These are phyloP conservation scores for Ophiodon elongatus DNA, from an alignment of 2,113 vertebrate genomes.

Conservation along the genomic window DNA sequence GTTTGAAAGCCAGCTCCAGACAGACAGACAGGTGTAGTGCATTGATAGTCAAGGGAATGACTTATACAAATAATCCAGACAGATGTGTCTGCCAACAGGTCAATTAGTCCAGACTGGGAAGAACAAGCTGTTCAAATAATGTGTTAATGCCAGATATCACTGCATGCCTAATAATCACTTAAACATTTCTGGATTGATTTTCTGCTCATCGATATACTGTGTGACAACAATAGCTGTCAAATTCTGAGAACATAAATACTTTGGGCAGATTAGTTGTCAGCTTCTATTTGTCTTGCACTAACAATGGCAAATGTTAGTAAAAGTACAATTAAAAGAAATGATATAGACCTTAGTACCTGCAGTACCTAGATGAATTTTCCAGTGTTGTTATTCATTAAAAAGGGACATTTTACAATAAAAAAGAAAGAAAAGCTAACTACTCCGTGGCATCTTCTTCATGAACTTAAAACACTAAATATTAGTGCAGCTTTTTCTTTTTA, in stretches of 20 bases:
- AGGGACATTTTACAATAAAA: not conserved
- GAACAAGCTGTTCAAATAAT: not conserved
- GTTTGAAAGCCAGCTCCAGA: constrained; percentile 3
- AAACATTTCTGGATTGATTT: not conserved
- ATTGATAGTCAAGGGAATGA: not conserved
- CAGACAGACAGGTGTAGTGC: constrained; percentile 14
- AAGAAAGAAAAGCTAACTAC: not conserved
- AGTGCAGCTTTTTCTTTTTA: not conserved
- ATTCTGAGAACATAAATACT: not conserved
- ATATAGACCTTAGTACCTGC: not conserved
- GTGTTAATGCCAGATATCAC: not conserved
- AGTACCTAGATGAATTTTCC: not conserved
- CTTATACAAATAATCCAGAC: constrained; percentile 18
- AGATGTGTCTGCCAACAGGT: not conserved
- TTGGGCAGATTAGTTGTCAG: not conserved
- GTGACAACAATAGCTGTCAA: not conserved
- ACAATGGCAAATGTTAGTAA: not conserved
- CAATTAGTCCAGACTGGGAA: not conserved
- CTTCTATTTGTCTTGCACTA: not conserved
- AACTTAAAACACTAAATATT: not conserved
- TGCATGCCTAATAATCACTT: not conserved
- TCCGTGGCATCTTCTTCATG: not conserved
- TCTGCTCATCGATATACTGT: not conserved
- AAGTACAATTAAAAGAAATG: not conserved
- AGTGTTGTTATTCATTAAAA: not conserved